These are phyloP conservation scores for Rhinoraja longicauda DNA, from an alignment of 2,797 vertebrate genomes.

Conservation along the genomic window DNA sequence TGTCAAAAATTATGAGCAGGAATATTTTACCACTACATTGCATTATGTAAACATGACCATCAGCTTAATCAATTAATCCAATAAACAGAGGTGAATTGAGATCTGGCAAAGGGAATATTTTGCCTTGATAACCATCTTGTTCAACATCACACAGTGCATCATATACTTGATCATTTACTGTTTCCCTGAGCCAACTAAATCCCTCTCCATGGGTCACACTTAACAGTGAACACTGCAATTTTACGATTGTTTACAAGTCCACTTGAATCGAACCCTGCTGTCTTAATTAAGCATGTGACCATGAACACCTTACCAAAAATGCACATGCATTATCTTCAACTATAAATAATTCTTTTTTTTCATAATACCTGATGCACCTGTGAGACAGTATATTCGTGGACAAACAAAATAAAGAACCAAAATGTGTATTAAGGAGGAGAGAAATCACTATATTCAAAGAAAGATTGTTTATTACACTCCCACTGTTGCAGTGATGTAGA, in stretches of 20 bases:
- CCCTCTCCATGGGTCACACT: background rate
- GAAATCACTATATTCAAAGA: constrained; percentile 53
- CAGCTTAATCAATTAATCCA: background rate
- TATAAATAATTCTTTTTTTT: background rate
- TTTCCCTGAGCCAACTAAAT: background rate
- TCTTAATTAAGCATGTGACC: constrained; percentile 2
- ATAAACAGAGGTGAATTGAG: background rate
- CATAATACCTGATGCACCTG: background rate
- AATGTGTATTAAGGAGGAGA: constrained; percentile 51
- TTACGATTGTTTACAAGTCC: background rate
- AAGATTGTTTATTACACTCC: constrained; percentile 59
- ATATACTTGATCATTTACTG: background rate
- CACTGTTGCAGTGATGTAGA: constrained; percentile 50
- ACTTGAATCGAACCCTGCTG: background rate
- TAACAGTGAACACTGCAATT: background rate
- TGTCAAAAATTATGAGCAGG: background rate
- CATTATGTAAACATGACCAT: background rate
- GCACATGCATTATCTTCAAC: background rate
- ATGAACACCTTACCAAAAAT: background rate
- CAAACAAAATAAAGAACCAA: background rate
- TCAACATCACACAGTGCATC: background rate
- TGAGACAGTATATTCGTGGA: background rate
- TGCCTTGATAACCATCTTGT: background rate
- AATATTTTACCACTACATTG: background rate
- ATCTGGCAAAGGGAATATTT: background rate